phyloP scores from a whole-genome alignment of 1,140 invertebrate species.

The Hesperophylax magnus region DNA sequence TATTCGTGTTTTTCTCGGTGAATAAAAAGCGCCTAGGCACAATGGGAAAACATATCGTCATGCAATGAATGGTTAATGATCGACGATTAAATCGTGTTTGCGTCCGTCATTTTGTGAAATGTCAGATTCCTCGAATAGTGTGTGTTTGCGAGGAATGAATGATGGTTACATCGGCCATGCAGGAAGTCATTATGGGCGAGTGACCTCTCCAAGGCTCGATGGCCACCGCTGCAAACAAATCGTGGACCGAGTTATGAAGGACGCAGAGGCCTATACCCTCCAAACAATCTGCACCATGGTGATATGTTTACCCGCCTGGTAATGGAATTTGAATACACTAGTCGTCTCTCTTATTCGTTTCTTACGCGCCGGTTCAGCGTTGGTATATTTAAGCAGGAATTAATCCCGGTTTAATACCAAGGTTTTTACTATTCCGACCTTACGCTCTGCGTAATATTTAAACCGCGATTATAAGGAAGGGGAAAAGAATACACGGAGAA shows the following conservation, averaged over 20 bases:
- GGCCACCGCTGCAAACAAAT: slow-evolving; percentile 50
- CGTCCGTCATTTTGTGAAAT: slow-evolving; percentile 27
- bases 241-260: not conserved
- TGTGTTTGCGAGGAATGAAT: not conserved
- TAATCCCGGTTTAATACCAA: no score
- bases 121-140: slow-evolving; percentile 20
- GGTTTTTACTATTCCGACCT: no score
- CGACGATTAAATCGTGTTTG: slow-evolving; percentile 17
- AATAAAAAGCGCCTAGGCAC: slow-evolving; percentile 2
- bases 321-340: no score
- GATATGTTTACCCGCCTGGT: not conserved
- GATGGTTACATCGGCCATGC: not conserved
- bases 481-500: no score
- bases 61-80: slow-evolving; percentile 30
- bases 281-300: not conserved
- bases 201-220: slow-evolving; percentile 51
- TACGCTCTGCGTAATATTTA: no score
- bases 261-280: no score
- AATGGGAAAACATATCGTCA: slow-evolving; percentile 18
- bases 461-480: no score
- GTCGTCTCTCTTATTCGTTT: no score
- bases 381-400: no score
- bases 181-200: slow-evolving; percentile 56
- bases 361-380: no score
- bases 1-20: not conserved